Conservation (phyloP, 2,797 vertebrate genomes). For the Syncerus caffer region DNA sequence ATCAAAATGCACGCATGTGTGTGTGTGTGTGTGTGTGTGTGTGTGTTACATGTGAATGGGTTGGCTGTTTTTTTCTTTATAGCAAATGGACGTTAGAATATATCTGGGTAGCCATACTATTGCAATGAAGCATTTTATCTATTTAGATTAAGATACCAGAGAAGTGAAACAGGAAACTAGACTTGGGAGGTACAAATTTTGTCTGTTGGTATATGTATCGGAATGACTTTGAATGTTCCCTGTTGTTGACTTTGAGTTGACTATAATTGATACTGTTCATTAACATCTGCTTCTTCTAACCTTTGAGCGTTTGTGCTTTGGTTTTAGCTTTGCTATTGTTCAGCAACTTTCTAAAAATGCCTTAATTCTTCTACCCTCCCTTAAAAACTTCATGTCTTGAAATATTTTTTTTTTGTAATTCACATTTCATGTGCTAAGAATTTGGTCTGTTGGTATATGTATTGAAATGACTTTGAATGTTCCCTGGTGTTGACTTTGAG, state of each 20-base stretch:
- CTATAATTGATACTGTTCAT: neutral
- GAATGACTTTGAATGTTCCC: neutral
- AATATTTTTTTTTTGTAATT: conserved; percentile 9
- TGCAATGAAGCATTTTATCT: neutral
- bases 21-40: too few species aligned
- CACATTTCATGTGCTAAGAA: neutral
- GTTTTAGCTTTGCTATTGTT: neutral
- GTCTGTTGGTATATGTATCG: neutral
- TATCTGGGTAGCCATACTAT: neutral
- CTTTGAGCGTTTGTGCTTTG: neutral
- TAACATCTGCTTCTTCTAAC: neutral
- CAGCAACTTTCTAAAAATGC: neutral
- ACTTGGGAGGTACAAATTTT: neutral
- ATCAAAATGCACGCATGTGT: neutral
- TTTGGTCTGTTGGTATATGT: neutral
- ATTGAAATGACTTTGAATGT: too few species aligned
- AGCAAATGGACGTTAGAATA: neutral
- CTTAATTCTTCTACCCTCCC: neutral
- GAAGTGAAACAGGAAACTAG: neutral
- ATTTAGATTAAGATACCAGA: neutral
- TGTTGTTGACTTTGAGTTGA: neutral
- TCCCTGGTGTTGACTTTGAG: too few species aligned
- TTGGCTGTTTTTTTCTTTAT: neutral
- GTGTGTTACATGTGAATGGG: neutral
- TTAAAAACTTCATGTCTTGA: neutral